These are phyloP conservation scores for Frankliniella intonsa DNA, from an alignment of 2,888 invertebrate genomes.

Conservation along the genomic window DNA sequence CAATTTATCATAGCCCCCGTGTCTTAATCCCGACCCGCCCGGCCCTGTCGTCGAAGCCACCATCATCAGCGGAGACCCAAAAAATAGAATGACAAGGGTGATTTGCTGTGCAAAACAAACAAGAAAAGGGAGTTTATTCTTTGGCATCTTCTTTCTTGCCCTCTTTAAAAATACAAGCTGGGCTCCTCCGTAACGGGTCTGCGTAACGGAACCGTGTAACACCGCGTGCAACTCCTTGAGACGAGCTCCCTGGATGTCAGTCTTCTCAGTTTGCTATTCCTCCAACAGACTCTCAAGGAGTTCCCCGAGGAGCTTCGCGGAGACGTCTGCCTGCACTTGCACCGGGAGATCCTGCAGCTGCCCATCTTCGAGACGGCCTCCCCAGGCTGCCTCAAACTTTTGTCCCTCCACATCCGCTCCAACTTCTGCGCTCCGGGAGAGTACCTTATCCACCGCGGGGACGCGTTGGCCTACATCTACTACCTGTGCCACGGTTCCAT, in stretches of 20 bases:
- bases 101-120: too few species aligned
- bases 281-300: slow-evolving; percentile 77
- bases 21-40: not conserved
- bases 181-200: too few species aligned
- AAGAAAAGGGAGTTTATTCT: too few species aligned
- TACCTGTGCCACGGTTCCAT: slow-evolving; percentile 95
- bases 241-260: too few species aligned
- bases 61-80: too few species aligned
- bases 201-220: too few species aligned
- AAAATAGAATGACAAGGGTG: too few species aligned
- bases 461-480: slow-evolving; percentile 88
- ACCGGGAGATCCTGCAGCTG: slow-evolving; percentile 87
- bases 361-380: slow-evolving; percentile 93
- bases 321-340: slow-evolving; percentile 92
- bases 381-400: slow-evolving; percentile 87
- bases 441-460: slow-evolving; percentile 89
- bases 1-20: not conserved
- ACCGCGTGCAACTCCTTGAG: too few species aligned
- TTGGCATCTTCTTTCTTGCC: too few species aligned
- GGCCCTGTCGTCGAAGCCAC: not conserved
- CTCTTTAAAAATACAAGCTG: too few species aligned
- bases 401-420: slow-evolving; percentile 86
- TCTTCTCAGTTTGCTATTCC: too few species aligned
- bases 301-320: slow-evolving; percentile 94
- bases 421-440: slow-evolving; percentile 97